Percentiles rank a stretch among this genome's conserved stretches.
Evolutionary conservation across 2,797 vertebrate genomes (phyloP).

Genomic region (Diplodus sargus): DNA sequence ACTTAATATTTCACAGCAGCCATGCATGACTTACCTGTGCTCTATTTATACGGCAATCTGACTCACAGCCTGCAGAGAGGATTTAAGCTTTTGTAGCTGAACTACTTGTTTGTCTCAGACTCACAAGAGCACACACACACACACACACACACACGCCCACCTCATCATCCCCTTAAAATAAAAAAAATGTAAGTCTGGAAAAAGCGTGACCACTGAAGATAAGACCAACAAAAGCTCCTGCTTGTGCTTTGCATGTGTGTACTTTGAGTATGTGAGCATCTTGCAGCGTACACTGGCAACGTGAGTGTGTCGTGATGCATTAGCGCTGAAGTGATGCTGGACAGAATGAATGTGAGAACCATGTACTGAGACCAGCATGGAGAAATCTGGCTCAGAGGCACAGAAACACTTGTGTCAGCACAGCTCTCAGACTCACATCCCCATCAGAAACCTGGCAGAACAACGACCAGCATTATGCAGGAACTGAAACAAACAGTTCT

Average conservation of each 20-base stretch:
- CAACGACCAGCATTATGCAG: background rate
- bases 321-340: slow-evolving; percentile 41
- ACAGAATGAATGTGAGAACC: slow-evolving; percentile 57
- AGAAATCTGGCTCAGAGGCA: slow-evolving; percentile 43
- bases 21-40: slow-evolving; percentile 62
- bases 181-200: slow-evolving; percentile 13
- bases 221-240: slow-evolving; percentile 46
- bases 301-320: slow-evolving; percentile 40
- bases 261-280: slow-evolving; percentile 22
- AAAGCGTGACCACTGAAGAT: slow-evolving; percentile 46
- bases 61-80: slow-evolving; percentile 52
- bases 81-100: slow-evolving; percentile 36
- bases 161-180: slow-evolving; percentile 1
- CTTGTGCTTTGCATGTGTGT: slow-evolving; percentile 24
- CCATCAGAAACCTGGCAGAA: slow-evolving; percentile 17
- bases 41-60: slow-evolving; percentile 65
- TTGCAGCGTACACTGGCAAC: slow-evolving; percentile 31
- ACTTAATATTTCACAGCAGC: slow-evolving; percentile 44
- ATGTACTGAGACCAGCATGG: slow-evolving; percentile 42
- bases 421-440: slow-evolving; percentile 25
- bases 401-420: slow-evolving; percentile 40
- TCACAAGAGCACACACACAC: slow-evolving; percentile 45
- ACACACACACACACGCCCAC: background rate
- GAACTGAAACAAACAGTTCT: background rate
- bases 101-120: slow-evolving; percentile 54